Conservation (phyloP, 2,888 invertebrate genomes). For the Tolmerus cingulatus region DNA sequence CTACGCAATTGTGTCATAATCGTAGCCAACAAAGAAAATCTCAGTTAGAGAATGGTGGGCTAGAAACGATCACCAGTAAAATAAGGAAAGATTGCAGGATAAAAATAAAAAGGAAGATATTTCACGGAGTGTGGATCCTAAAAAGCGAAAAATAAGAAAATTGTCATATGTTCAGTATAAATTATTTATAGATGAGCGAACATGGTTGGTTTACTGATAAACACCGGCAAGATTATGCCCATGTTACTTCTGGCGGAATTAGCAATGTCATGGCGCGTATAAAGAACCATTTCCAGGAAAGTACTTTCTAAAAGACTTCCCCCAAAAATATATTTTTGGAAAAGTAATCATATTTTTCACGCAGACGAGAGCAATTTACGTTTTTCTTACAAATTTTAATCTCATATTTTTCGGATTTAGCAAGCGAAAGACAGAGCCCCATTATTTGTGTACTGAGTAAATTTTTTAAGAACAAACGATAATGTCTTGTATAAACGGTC, state of each 20-base stretch:
- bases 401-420: background rate
- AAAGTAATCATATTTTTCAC: background rate
- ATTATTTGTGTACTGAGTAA: background rate
- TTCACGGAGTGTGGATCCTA: background rate
- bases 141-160: background rate
- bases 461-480: background rate
- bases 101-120: background rate
- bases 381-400: background rate
- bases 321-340: background rate
- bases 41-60: background rate
- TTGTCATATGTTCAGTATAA: background rate
- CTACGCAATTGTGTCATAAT: background rate
- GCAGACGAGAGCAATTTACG: background rate
- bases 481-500: background rate
- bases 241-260: background rate
- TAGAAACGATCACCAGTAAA: background rate
- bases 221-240: background rate
- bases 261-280: background rate
- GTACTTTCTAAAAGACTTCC: background rate
- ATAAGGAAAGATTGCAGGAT: background rate
- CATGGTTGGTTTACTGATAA: background rate
- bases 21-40: background rate
- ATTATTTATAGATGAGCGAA: background rate
- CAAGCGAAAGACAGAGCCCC: background rate
- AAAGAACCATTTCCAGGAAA: background rate